These are phyloP conservation scores for Bruchidius siliquastri DNA, from an alignment of 2,888 invertebrate genomes.

Conservation along the genomic window DNA sequence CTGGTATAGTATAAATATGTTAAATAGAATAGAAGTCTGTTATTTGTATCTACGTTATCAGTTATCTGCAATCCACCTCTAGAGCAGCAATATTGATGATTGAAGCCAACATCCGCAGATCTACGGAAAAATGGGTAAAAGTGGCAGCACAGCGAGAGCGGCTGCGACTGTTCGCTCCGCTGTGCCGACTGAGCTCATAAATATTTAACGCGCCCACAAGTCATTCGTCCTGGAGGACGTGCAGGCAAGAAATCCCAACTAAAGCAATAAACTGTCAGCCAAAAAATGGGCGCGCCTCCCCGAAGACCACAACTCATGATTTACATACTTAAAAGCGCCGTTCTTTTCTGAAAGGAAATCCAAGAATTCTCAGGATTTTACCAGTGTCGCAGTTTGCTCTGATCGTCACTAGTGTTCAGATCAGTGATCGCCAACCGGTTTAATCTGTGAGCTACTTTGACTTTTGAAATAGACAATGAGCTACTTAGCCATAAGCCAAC, in stretches of 20 bases:
- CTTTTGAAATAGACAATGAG: no score
- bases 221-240: slow-evolving; percentile 18
- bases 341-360: not conserved
- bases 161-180: not conserved
- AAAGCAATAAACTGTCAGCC: slow-evolving; percentile 30
- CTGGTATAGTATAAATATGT: no score
- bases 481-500: no score
- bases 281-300: slow-evolving; percentile 30
- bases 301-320: slow-evolving; percentile 30
- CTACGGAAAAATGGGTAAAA: not conserved
- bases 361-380: not conserved
- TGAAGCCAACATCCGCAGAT: no score
- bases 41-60: no score
- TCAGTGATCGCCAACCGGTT: no score
- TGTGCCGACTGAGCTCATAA: slow-evolving; percentile 9
- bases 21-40: no score
- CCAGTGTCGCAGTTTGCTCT: not conserved
- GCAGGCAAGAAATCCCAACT: slow-evolving; percentile 2
- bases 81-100: no score
- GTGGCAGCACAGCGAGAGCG: not conserved
- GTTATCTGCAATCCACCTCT: no score
- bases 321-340: slow-evolving; percentile 25
- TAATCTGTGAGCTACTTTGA: no score
- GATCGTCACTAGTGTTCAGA: no score
- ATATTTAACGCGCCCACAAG: slow-evolving; percentile 28